Percentiles rank a stretch among this genome's conserved stretches.
Evolutionary conservation across 2,113 vertebrate genomes (phyloP).

Genomic region (Neomonachus schauinslandi): DNA sequence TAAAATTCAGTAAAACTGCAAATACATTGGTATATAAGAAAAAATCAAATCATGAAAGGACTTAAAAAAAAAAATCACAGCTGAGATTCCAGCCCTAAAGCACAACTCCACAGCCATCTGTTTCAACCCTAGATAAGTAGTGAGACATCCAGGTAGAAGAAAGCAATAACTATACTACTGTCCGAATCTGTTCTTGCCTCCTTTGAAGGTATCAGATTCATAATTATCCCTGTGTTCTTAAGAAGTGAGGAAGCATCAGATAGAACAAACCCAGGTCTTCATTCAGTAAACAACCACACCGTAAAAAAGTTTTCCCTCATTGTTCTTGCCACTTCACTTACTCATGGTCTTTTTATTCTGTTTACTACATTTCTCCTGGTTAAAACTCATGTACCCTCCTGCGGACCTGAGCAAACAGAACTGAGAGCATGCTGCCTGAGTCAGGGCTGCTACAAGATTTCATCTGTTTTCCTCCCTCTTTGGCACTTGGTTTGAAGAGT

Average conservation of each 20-base stretch:
- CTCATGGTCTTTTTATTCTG: not conserved
- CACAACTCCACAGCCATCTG: conserved; percentile 84
- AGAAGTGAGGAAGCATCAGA: not conserved
- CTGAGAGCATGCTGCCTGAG: not conserved
- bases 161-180: not conserved
- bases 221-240: not conserved
- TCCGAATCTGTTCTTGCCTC: not conserved
- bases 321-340: not conserved
- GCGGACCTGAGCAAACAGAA: not conserved
- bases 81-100: conserved; percentile 87
- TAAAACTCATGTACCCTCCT: not conserved
- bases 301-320: not conserved
- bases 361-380: not conserved
- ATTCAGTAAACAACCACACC: not conserved
- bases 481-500: not conserved
- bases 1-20: conserved; percentile 81
- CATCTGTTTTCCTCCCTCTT: not conserved
- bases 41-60: conserved; percentile 86
- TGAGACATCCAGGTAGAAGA: not conserved
- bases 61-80: conserved; percentile 85
- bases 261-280: not conserved
- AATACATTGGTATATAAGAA: conserved; percentile 88
- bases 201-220: not conserved
- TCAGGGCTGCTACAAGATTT: not conserved
- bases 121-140: conserved; percentile 64